Base-by-base conservation (phyloP, 2,113 vertebrate genomes). In the Stictonetta naevosa region DNA sequence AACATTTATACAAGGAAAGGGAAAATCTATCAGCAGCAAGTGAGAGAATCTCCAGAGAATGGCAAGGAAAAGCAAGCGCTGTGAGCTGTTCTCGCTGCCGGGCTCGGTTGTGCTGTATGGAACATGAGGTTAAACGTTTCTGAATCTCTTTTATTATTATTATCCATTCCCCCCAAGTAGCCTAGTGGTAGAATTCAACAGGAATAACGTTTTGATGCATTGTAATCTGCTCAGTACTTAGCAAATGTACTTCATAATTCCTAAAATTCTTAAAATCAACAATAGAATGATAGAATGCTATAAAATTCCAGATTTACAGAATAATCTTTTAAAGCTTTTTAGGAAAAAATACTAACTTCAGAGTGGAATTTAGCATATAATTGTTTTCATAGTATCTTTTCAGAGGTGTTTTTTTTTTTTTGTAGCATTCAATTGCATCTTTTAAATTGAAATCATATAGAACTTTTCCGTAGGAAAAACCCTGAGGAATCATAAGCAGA, bases 1-100 rank as follows among this genome's bases (percentile, higher is more conserved):
- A 95, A 95, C 89, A 95, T 97, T 96, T 95, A 62, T 46, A 88
- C 40, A 68, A 88, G 67, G 52, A 4, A 66, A 67, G 86, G 72
- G 68, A 71, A 93, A 93, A 93, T 71, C 68, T 59, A 34, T 88
- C 50, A 48, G 15, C 25, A 90, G 40, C 38, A 38, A 62, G 62
- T 13, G 85, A 50, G 86, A 44, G 68, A 83, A n/a, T 89, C 66
- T 88, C 66, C 90, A 68, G 90, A 55, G 83, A 52, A 36, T 2
- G 3, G 56, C 52, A 66, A 88, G 79, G 9, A 18, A 11, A 58
- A 90, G 28, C 21, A 1, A 6, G 60, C 33, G 38, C 75, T 48
- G 16, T 6, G 78, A 22, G 87, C 36, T 8, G 3, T 21, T 80
- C 87, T 40, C 34, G 5, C 38, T 77, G 38, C 38, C 0, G 0